Evolutionary conservation across 2,113 vertebrate genomes (phyloP), one percentile per base, ranked within the genome.

Genomic region (Saccopteryx leptura): DNA sequence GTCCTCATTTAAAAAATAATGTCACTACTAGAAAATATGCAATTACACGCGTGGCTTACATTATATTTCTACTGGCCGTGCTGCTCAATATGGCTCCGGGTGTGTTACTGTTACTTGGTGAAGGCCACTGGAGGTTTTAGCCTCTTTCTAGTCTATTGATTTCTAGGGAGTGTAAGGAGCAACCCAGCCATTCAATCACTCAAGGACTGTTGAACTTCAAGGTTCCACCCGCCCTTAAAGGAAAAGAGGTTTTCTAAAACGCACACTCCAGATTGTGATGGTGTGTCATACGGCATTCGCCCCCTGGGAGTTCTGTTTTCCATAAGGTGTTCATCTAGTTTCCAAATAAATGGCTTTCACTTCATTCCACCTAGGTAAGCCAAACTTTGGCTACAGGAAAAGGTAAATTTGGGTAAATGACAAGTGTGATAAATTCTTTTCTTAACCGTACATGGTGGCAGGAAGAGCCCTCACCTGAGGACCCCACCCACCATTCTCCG

Each of bases 191-290:
- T 13, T 50, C 84, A 75, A 74, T 79, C 31, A 65, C 39, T 91
- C 66, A 50, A 85, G 76, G 17, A 21, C 82, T 39, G 60, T 52
- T 66, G 54, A 54, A 61, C 72, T 81, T 95, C 11, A 76, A 39
- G 83, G 91, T 72, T 78, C 78, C 19, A 85, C 26, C 78, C 17
- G 81, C 26, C 28, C 84, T 86, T 79, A 72, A 24, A 80, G 28
- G 48, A 79, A 90, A 92, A 80, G 15, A 74, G 65, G 23, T 66
- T 86, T 86, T 58, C 28, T 14, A 4, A 60, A 88, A 31, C 9
- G 39, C 28, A 31, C 18, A 46, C 31, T 88, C 87, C 33, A 71
- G 23, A 17, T 46, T 85, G 13, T 68, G 68, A 54, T 46, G 39
- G 91, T 31, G 5, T 24, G 9, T 24, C 26, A 24, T 10, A 60